These are phyloP conservation scores for Xylota segnis DNA, from an alignment of 2,888 invertebrate species.

Conservation along the genomic window DNA sequence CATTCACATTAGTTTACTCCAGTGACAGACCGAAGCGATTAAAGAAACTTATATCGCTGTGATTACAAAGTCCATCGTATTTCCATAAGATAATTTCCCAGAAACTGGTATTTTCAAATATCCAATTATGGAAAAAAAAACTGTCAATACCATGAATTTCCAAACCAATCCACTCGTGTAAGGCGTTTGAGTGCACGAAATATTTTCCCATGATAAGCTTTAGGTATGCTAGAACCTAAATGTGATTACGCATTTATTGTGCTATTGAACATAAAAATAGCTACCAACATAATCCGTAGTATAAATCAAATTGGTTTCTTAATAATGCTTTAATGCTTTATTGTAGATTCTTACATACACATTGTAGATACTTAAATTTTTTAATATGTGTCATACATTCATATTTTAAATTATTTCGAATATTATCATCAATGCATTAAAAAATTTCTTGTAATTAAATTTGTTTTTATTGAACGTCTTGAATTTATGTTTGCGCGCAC, in stretches of 20 bases:
- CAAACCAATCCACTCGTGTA: neutral
- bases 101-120: constrained; percentile 14
- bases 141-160: neutral
- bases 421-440: no score
- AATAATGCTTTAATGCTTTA: neutral
- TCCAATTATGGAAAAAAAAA: constrained; percentile 10
- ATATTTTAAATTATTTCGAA: no score
- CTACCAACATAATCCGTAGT: neutral
- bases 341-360: neutral
- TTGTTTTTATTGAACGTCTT: no score
- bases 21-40: neutral
- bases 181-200: neutral
- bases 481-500: no score
- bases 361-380: no score
- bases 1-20: neutral
- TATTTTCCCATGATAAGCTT: constrained; percentile 7
- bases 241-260: constrained; percentile 12
- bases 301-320: constrained; percentile 8
- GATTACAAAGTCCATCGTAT: constrained; percentile 9
- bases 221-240: neutral
- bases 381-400: no score
- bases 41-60: neutral
- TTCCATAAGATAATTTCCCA: constrained; percentile 24
- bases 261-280: neutral
- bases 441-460: no score